phyloP scores from a whole-genome alignment of 2,888 invertebrate genomes.

The Taphrorychus bicolor region DNA sequence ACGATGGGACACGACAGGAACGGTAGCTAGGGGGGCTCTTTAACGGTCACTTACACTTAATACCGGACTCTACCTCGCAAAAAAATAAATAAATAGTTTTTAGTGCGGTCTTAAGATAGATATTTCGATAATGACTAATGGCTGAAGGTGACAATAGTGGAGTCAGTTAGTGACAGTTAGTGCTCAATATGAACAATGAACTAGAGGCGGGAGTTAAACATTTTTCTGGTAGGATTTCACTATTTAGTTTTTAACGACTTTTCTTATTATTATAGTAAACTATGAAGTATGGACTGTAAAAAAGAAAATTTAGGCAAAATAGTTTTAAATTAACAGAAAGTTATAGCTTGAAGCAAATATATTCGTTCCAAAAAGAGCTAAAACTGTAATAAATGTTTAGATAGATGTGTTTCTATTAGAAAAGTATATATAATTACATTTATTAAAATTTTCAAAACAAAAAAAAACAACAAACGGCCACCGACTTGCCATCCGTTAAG shows the following conservation, averaged over 20 bases:
- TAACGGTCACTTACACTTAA: conserved; percentile 25
- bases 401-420: no score
- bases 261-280: no score
- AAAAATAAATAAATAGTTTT: conserved; percentile 1
- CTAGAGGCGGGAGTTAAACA: conserved; percentile 36
- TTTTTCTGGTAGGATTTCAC: conserved; percentile 31
- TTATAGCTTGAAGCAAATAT: no score
- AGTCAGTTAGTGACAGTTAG: conserved; percentile 25
- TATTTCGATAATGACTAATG: neutral
- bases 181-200: conserved; percentile 43
- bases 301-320: no score
- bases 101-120: neutral
- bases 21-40: conserved; percentile 29
- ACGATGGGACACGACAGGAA: conserved; percentile 37
- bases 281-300: no score
- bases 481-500: no score
- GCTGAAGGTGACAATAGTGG: conserved; percentile 14
- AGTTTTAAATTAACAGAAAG: no score
- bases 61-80: conserved; percentile 11
- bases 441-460: no score
- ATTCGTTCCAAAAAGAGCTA: no score
- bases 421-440: no score
- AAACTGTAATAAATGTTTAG: no score
- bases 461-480: no score
- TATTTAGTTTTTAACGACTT: neutral